Conservation (phyloP, 2,797 vertebrate species). For the Chelmon rostratus region DNA sequence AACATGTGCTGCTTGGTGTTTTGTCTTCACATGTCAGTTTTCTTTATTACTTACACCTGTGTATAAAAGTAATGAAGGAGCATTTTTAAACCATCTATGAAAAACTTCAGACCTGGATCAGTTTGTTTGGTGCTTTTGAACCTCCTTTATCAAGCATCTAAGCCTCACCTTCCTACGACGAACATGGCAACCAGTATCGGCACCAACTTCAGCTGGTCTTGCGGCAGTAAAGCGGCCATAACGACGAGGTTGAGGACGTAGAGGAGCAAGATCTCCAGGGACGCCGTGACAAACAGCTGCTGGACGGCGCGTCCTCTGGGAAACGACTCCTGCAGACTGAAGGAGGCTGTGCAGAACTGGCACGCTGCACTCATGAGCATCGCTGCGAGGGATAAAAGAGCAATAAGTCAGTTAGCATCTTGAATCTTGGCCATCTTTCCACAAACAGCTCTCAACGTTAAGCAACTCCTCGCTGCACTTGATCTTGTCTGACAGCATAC, state of each 20-base stretch:
- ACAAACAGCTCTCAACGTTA: conserved; percentile 29
- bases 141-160: background rate
- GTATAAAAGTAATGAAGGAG: background rate
- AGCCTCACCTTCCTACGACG: conserved; percentile 83
- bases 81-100: background rate
- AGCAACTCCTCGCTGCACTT: conserved; percentile 14
- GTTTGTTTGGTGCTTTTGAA: background rate
- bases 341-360: conserved; percentile 81
- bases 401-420: conserved; percentile 53
- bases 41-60: background rate
- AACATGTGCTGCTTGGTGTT: background rate
- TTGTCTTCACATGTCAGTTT: background rate
- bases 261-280: conserved; percentile 80
- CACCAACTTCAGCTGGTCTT: conserved; percentile 82
- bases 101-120: background rate
- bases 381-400: conserved; percentile 70
- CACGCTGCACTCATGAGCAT: conserved; percentile 76
- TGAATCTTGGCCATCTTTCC: conserved; percentile 64
- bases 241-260: conserved; percentile 84
- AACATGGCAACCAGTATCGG: conserved; percentile 82
- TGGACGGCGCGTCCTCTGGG: conserved; percentile 70
- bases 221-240: conserved; percentile 79
- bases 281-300: conserved; percentile 80
- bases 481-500: conserved; percentile 47
- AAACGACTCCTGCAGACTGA: conserved; percentile 61